Percentiles rank a stretch among this genome's conserved stretches.
Conservation (phyloP, 2,797 vertebrate species). For the Eulemur rubriventer region DNA sequence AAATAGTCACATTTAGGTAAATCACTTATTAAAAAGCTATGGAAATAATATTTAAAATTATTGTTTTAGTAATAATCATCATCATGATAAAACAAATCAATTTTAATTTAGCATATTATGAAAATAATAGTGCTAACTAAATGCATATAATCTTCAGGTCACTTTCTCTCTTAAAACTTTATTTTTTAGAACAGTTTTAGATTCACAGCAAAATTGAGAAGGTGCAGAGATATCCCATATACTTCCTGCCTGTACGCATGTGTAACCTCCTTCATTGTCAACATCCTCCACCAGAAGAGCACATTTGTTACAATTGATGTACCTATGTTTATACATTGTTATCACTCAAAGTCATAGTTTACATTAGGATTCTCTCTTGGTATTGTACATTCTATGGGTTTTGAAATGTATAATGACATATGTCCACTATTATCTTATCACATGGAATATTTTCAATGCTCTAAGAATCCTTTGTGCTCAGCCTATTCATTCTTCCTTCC, state of each 20-base stretch:
- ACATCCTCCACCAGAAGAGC: no score
- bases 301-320: not conserved
- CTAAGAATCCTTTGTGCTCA: not conserved
- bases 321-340: not conserved
- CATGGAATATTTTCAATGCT: not conserved
- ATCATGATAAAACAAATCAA: not conserved
- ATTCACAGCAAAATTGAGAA: not conserved
- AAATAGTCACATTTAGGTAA: not conserved
- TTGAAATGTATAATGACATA: not conserved
- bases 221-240: not conserved
- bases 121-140: not conserved
- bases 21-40: not conserved
- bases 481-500: not conserved
- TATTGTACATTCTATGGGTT: not conserved
- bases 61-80: not conserved
- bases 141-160: not conserved
- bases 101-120: not conserved
- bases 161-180: not conserved
- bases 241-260: no score
- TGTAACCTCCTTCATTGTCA: not conserved
- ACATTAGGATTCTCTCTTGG: not conserved
- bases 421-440: not conserved
- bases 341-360: not conserved
- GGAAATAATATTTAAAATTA: not conserved
- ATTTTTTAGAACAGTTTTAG: not conserved